These are phyloP conservation scores for Lanius collurio DNA, from an alignment of 2,113 vertebrate genomes.

Conservation along the genomic window DNA sequence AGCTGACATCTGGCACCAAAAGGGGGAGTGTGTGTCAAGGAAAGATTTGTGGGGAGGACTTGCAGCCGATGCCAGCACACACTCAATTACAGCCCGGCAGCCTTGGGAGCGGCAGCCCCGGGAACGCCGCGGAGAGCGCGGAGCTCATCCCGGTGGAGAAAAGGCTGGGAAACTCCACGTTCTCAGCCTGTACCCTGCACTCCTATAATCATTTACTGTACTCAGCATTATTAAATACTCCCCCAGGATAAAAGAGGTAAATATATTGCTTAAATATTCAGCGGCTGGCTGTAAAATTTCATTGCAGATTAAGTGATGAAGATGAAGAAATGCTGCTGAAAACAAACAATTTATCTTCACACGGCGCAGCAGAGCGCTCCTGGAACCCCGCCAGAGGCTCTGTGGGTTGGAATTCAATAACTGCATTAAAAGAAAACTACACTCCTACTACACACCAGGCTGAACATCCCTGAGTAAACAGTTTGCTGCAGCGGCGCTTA, in stretches of 20 bases:
- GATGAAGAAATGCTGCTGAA: constrained; percentile 56
- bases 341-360: constrained; percentile 59
- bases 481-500: not conserved
- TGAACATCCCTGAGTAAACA: not conserved
- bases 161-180: not conserved
- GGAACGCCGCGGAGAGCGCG: not conserved
- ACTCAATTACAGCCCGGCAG: not conserved
- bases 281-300: constrained; percentile 43
- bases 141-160: not conserved
- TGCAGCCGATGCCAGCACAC: not conserved
- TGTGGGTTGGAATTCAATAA: constrained; percentile 7
- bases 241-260: constrained; percentile 41
- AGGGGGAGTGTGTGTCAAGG: constrained; percentile 48
- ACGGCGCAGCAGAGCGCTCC: not conserved
- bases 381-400: constrained; percentile 17
- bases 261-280: constrained; percentile 40
- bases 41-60: constrained; percentile 2
- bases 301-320: constrained; percentile 40
- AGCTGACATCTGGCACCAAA: constrained; percentile 43
- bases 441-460: not conserved
- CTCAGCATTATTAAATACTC: not conserved
- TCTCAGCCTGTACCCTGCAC: not conserved
- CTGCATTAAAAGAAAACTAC: not conserved
- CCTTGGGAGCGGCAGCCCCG: not conserved
- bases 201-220: not conserved